Percentiles rank a stretch among this genome's conserved stretches.
Conservation (phyloP, 2,113 vertebrate genomes). For the Melanerpes formicivorus region DNA sequence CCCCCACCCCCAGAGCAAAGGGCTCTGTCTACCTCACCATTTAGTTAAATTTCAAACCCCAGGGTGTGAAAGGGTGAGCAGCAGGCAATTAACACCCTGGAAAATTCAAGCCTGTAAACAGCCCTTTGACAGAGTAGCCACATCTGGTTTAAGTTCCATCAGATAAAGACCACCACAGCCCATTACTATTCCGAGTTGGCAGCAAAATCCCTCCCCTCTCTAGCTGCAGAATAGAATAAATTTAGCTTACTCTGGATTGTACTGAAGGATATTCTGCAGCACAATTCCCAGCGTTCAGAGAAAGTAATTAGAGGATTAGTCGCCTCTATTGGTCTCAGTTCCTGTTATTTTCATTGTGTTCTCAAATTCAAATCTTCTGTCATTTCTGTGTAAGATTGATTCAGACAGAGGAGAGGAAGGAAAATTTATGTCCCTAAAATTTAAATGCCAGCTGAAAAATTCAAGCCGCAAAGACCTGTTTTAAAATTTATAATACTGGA, state of each 20-base stretch:
- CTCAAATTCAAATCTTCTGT: conserved; percentile 11
- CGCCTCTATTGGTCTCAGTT: not conserved
- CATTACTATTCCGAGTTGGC: not conserved
- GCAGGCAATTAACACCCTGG: not conserved
- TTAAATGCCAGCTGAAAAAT: conserved; percentile 25
- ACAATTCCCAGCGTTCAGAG: conserved; percentile 56
- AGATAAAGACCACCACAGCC: conserved; percentile 44
- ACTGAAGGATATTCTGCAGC: conserved; percentile 41
- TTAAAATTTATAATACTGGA: not conserved
- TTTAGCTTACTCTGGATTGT: conserved; percentile 24
- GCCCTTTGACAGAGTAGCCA: not conserved
- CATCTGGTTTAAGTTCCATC: not conserved
- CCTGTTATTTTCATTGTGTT: conserved; percentile 41
- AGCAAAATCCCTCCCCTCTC: conserved; percentile 46
- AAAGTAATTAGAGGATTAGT: conserved; percentile 66
- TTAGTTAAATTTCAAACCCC: not conserved
- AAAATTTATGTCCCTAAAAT: conserved; percentile 24
- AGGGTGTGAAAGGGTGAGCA: not conserved
- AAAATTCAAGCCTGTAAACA: not conserved
- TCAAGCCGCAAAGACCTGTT: not conserved
- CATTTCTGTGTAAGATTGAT: not conserved
- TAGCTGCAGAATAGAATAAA: conserved; percentile 47
- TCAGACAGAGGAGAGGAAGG: not conserved
- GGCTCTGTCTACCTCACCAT: rapidly evolving
- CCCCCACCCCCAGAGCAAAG: not conserved